These are phyloP conservation scores for Thereva unica DNA, from an alignment of 2,888 invertebrate species.

Conservation along the genomic window DNA sequence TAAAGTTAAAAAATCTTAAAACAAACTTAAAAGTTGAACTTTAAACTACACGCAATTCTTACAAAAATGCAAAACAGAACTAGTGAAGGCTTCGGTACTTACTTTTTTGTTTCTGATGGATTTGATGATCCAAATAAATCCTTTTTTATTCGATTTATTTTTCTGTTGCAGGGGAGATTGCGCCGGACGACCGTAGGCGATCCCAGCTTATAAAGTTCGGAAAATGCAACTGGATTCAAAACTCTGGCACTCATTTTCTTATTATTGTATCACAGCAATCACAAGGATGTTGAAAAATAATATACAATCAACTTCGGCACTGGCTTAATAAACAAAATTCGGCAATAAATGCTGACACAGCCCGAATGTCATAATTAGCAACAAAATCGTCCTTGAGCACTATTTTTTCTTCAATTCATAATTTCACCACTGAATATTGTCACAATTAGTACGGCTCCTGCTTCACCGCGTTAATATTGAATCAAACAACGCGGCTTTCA, in stretches of 20 bases:
- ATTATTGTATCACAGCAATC: slow-evolving; percentile 18
- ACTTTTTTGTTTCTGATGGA: slow-evolving; percentile 51
- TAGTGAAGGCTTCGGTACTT: slow-evolving; percentile 42
- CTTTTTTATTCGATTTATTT: slow-evolving; percentile 53
- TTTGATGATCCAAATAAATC: slow-evolving; percentile 54
- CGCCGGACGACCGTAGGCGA: slow-evolving; percentile 47
- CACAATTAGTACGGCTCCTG: too few species aligned
- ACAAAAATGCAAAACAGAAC: too few species aligned
- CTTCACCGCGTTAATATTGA: too few species aligned
- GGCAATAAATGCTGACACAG: slow-evolving; percentile 17
- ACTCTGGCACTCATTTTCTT: slow-evolving; percentile 51
- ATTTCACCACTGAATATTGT: not conserved
- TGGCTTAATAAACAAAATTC: not conserved
- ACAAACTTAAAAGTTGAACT: too few species aligned
- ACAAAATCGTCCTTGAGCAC: slow-evolving; percentile 11
- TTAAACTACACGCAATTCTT: too few species aligned
- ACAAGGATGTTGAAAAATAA: not conserved
- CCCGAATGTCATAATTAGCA: slow-evolving; percentile 23
- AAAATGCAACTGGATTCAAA: slow-evolving; percentile 51
- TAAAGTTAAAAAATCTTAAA: too few species aligned
- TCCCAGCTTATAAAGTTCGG: slow-evolving; percentile 52
- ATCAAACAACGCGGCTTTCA: too few species aligned
- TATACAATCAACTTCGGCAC: slow-evolving; percentile 2
- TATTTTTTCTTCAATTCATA: not conserved
- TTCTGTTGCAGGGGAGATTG: slow-evolving; percentile 49